Base-by-base conservation (phyloP, 2,888 invertebrate genomes). In the Drosophila hamatofila region DNA sequence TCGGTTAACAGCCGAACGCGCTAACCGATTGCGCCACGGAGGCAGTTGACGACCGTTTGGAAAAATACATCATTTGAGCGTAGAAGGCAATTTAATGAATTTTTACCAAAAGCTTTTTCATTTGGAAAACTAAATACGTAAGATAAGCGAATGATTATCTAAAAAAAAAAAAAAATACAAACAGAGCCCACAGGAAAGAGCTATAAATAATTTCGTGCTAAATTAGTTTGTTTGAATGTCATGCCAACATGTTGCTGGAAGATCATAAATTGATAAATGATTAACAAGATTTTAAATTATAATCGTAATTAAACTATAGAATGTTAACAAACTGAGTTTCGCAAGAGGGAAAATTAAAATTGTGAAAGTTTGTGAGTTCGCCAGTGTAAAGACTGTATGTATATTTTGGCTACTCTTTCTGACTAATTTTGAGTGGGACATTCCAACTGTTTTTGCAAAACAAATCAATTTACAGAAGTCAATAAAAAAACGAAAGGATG, bases 1-100 rank as follows among this genome's bases (percentile, higher is more conserved):
- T 97, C 97, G 97, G 97, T 97, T 97, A 97, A 97, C 97, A 97
- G 97, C 97, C 97, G 97, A 97, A 97, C 97, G 97, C 97, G 97
- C 97, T 97, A 97, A 94, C 97, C 97, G 92, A 96, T 97, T 97
- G 97, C 97, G 97, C 97, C 97, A 97, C 97, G 96, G 91, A 92
- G 92, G 92, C 93, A 52, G 9, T 2, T 21, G 82, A 78, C 75
- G 75, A 65, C 75, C 75, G 80, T 72, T 69, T 78, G 82, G 82
- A 85, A 44, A 49, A 63, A 49, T 61, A 56, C 56, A 41, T 12
- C 2, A 12, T 12, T 18, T 11, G 18, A 18, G 5, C 5, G 18
- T 12, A 6, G 18, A n/a, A 1, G 18, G 42, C 6, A 2, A 1
- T 21, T 21, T 2, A 23, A 55, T 7, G 30, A 27, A 2, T 30